phyloP scores from a whole-genome alignment of 2,113 vertebrate species.

The Macrotis lagotis region DNA sequence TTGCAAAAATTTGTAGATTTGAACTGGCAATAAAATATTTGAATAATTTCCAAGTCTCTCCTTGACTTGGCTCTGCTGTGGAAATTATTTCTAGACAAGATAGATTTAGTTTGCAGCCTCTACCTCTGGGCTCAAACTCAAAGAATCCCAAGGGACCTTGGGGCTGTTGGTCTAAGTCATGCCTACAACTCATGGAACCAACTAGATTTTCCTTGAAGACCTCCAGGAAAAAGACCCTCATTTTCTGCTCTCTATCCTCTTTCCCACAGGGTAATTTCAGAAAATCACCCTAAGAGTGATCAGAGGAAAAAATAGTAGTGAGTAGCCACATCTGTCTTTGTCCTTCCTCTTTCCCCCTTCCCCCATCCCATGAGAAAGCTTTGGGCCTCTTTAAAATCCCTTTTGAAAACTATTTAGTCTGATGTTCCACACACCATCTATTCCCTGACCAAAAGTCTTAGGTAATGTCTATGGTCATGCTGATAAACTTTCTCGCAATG shows the following conservation, averaged over 20 bases:
- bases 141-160: background rate
- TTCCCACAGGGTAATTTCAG: background rate
- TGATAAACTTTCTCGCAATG: background rate
- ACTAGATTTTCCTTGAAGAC: background rate
- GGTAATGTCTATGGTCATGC: background rate
- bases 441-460: background rate
- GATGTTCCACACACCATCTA: background rate
- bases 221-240: background rate
- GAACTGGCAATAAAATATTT: background rate
- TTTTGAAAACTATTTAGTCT: background rate
- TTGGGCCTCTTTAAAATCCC: background rate
- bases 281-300: background rate
- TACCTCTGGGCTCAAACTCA: background rate
- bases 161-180: background rate
- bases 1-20: background rate
- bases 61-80: background rate
- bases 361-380: background rate
- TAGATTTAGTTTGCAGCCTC: background rate
- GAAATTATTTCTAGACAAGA: background rate
- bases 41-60: background rate
- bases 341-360: background rate
- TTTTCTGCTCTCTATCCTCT: background rate
- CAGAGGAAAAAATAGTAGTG: background rate
- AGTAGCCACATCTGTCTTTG: background rate
- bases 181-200: background rate